These are phyloP conservation scores for Caracal caracal DNA, from an alignment of 2,113 vertebrate species.

Conservation along the genomic window DNA sequence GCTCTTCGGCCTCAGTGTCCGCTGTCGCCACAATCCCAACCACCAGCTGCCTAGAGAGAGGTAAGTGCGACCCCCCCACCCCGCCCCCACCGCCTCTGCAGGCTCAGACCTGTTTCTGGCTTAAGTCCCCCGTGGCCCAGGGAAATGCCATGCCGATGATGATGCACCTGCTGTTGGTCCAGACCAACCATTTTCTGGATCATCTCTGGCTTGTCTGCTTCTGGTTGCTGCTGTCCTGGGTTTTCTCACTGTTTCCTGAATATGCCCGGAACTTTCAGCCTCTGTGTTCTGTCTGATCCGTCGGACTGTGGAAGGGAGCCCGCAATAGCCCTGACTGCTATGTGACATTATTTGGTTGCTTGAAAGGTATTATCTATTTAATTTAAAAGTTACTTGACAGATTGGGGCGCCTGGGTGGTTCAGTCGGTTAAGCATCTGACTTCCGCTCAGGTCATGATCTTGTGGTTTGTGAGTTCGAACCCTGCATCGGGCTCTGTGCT, in stretches of 20 bases:
- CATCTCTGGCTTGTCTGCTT: background rate
- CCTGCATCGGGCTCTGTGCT: no score
- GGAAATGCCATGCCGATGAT: fast-evolving
- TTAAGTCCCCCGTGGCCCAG: fast-evolving
- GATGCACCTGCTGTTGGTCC: no score
- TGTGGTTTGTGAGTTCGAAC: no score
- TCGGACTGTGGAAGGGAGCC: background rate
- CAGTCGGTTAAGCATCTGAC: no score
- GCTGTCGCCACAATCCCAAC: constrained; percentile 98
- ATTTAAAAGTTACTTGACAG: background rate
- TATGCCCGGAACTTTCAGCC: background rate
- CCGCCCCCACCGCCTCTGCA: fast-evolving
- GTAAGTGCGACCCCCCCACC: constrained; percentile 78
- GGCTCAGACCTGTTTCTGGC: fast-evolving
- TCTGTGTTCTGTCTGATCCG: background rate
- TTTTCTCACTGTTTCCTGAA: background rate
- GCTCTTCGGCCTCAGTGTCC: constrained; percentile 97
- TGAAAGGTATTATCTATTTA: background rate
- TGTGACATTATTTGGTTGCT: background rate
- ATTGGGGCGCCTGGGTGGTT: no score
- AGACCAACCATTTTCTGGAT: fast-evolving
- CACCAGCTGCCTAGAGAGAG: constrained; percentile 99
- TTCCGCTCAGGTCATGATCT: no score
- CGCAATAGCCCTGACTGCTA: background rate
- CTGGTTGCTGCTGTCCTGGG: background rate